Evolutionary conservation across 2,113 vertebrate genomes (phyloP), one percentile per base, ranked within the genome.

Genomic region (Paedocypris sp.): DNA sequence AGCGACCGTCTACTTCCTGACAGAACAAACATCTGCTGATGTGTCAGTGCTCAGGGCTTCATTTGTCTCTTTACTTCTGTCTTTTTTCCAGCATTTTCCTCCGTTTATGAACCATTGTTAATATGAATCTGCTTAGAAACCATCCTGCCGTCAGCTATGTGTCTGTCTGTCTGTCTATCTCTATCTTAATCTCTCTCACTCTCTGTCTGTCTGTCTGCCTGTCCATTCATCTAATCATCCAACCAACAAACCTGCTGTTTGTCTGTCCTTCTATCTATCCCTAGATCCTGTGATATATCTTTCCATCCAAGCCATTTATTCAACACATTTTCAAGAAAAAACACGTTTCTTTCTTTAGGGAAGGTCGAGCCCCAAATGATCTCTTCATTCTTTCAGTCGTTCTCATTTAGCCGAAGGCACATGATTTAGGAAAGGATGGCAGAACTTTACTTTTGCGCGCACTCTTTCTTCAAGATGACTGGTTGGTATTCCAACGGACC

Each of bases 41-140:
- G 28, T 16, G 13, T 50, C 36, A n/a, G 42, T 29, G 45, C 26
- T 57, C 32, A 38, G 15, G 23, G 28, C 12, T 39, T 45, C 41
- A 32, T 59, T 25, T 26, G 39, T 47, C 47, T 60, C 22, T 60
- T 38, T 28, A 28, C 32, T 13, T n/a, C 25, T 26, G 11, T 56
- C 33, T 29, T 25, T 13, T 38, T 42, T 4, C 13, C 22, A 47
- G 32, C 46, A 1, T 16, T 60, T 47, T 15, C 16, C 4, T 26
- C 22, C 41, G 47, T 38, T 60, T 46, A 47, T 64, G 33, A 56
- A 39, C 47, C 50, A 13, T 5, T 49, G 41, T 38, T 60, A 38
- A 64, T 69, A 33, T 29, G 42, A 36, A 26, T 47, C 18, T 19
- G 43, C 42, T 47, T 13, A 56, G 56, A 60, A 31, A 31, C n/a